Evolutionary conservation across 2,888 invertebrate species (phyloP).

Genomic region (Drosophila kuntzei): DNA sequence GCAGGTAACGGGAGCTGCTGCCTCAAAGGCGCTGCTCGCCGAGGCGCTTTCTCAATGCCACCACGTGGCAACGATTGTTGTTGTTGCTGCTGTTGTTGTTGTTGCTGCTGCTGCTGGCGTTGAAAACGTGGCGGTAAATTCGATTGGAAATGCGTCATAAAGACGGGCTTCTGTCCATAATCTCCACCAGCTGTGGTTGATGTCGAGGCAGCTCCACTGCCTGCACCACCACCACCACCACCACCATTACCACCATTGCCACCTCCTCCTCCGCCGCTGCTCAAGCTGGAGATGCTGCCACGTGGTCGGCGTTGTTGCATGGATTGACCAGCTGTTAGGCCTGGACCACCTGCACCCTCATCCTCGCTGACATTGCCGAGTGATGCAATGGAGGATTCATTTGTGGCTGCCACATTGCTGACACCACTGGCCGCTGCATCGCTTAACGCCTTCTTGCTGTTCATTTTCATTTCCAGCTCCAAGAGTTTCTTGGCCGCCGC

Average conservation of each 20-base stretch:
- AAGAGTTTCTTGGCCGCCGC: conserved; percentile 88
- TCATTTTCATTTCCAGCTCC: conserved; percentile 89
- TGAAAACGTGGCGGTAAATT: conserved; percentile 95
- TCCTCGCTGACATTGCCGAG: conserved; percentile 66
- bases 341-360: conserved; percentile 42
- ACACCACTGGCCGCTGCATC: conserved; percentile 15
- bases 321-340: conserved; percentile 31
- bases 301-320: conserved; percentile 59
- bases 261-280: conserved; percentile 53
- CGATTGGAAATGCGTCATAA: conserved; percentile 91
- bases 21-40: conserved; percentile 74
- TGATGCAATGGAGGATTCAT: conserved; percentile 17
- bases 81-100: conserved; percentile 67
- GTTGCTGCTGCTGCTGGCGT: conserved; percentile 88
- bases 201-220: conserved; percentile 34
- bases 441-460: conserved; percentile 86
- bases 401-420: conserved; percentile 19
- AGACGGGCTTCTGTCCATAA: conserved; percentile 83
- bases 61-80: conserved; percentile 81
- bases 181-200: conserved; percentile 55
- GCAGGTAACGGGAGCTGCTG: conserved; percentile 69
- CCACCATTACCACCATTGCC: conserved; percentile 21
- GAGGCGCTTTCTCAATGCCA: conserved; percentile 78
- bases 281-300: conserved; percentile 66
- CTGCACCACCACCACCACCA: conserved; percentile 19